Evolutionary conservation across 2,797 vertebrate species (phyloP).

Genomic region (Gastrophryne carolinensis): DNA sequence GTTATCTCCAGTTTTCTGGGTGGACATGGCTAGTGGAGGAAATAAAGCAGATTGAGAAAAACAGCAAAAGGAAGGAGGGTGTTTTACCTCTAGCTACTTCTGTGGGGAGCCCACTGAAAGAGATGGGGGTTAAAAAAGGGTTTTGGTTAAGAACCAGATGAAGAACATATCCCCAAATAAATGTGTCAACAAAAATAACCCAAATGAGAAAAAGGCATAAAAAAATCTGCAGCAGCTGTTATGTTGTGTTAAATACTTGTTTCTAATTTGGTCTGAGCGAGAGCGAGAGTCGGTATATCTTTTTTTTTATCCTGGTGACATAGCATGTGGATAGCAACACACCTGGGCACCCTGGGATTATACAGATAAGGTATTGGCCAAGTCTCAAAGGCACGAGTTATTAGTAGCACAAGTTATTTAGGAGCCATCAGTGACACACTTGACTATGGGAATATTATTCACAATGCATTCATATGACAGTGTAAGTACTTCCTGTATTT

Average conservation of each 20-base stretch:
- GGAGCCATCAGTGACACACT: not conserved
- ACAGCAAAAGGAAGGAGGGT: no score
- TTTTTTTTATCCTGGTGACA: conserved; percentile 2
- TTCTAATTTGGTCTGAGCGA: not conserved
- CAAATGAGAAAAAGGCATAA: no score
- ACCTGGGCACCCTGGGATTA: conserved; percentile 4
- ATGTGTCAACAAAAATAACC: no score
- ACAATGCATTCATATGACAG: not conserved
- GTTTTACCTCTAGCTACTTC: no score
- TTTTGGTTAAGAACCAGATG: no score
- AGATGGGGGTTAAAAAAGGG: no score
- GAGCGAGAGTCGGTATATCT: not conserved
- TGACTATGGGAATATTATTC: not conserved
- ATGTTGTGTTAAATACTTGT: not conserved
- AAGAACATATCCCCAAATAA: no score
- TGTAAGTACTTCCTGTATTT: not conserved
- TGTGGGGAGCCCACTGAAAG: no score
- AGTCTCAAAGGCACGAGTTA: conserved; percentile 8
- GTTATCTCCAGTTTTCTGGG: no score
- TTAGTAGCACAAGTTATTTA: conserved; percentile 14
- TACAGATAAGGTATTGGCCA: conserved; percentile 6
- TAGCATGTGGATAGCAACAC: not conserved
- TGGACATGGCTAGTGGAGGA: no score
- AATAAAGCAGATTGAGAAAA: no score
- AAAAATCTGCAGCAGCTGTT: not conserved